Conservation (phyloP, 2,888 invertebrate species). For the Bombylius discolor region DNA sequence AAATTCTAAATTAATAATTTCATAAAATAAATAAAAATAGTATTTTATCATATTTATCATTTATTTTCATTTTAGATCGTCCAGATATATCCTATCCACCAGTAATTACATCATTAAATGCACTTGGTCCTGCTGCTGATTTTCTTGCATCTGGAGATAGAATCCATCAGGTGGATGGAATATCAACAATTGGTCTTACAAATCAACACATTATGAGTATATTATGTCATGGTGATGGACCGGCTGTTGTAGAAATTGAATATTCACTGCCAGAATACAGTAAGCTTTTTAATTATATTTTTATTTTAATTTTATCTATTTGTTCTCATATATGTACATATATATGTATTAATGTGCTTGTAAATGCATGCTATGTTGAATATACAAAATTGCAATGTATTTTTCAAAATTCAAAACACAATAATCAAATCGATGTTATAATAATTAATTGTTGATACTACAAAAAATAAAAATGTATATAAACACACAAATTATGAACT, state of each 20-base stretch:
- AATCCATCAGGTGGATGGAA: constrained; percentile 69
- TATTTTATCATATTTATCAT: too few relatives aligned
- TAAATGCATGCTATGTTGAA: too few relatives aligned
- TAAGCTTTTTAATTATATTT: constrained; percentile 32
- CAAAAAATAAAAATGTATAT: too few relatives aligned
- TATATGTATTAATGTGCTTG: too few relatives aligned
- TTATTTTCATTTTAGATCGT: constrained; percentile 24
- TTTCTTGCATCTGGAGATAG: constrained; percentile 66
- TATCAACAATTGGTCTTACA: constrained; percentile 58
- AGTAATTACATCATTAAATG: constrained; percentile 33
- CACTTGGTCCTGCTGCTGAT: constrained; percentile 46
- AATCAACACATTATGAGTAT: constrained; percentile 63
- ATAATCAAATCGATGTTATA: too few relatives aligned
- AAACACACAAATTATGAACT: too few relatives aligned
- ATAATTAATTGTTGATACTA: too few relatives aligned
- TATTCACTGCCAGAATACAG: constrained; percentile 72
- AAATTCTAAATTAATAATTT: neutral
- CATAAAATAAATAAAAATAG: neutral
- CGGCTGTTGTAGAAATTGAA: constrained; percentile 68
- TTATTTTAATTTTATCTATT: too few relatives aligned
- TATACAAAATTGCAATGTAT: too few relatives aligned
- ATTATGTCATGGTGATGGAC: constrained; percentile 58
- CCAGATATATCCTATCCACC: constrained; percentile 37
- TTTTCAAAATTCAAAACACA: too few relatives aligned
- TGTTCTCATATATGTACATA: too few relatives aligned